phyloP scores from a whole-genome alignment of 2,113 vertebrate genomes.

The Ptilorrhoa leucosticta region DNA sequence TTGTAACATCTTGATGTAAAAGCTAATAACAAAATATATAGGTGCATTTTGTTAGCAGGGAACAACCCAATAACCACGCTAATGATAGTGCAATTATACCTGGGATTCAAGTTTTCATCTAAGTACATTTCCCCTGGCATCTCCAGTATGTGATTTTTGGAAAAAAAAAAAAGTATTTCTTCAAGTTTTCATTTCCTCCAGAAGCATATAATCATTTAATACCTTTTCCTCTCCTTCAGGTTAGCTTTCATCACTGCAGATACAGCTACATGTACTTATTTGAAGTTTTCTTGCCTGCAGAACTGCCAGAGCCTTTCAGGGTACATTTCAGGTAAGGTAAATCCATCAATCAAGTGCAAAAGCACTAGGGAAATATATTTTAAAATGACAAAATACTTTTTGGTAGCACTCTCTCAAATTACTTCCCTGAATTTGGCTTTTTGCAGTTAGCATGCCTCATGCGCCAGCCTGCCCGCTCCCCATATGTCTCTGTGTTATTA shows the following conservation, averaged over 20 bases:
- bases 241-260: not conserved
- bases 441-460: not conserved
- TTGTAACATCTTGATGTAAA: not conserved
- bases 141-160: not conserved
- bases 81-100: fast-evolving
- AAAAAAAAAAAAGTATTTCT: not conserved
- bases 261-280: not conserved
- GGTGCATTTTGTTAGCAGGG: not conserved
- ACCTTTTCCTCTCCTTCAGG: not conserved
- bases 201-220: not conserved
- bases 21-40: not conserved
- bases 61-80: not conserved
- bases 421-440: not conserved
- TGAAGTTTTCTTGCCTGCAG: not conserved
- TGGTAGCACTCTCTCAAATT: not conserved
- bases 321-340: not conserved
- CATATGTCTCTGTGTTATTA: not conserved
- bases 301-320: not conserved
- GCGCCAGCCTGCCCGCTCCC: not conserved
- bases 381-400: not conserved
- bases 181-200: not conserved
- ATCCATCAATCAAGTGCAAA: not conserved
- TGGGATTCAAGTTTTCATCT: not conserved
- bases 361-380: not conserved
- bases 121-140: not conserved